Base-by-base conservation (phyloP, 1,140 invertebrate species). In the Homarus americanus region DNA sequence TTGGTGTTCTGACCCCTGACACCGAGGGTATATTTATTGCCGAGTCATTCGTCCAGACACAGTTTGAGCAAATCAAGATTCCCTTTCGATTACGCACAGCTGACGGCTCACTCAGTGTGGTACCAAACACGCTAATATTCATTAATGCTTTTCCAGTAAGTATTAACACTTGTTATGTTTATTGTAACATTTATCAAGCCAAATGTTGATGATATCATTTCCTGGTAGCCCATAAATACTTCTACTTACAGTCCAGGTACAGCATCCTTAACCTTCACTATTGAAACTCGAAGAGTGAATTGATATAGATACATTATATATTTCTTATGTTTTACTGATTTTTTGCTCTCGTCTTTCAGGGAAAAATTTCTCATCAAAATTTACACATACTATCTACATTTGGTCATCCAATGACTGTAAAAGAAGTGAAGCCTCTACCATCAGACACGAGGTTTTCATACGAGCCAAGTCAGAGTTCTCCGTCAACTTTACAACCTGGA, bases 61-160 rank as follows among this genome's bases (percentile, higher is more conserved):
- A 96, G 40, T 97, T 96, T 94, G 97, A 98, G 93, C 94, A 95
- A 90, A 94, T 97, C 20, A 95, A 94, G 2, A 94, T 96, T 40
- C 95, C 96, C 0, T 95, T 97, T 24, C 95, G 95, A 82, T 96
- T 96, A 94, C 91, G 88, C 10, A 93, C 93, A 9, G 93, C 91
- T 12, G 91, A 93, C 72, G 93, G 93, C 9, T 91, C 91, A 7
- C 92, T 93, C 20, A 92, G 82, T 28, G 91, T 93, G 69, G 87
- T 92, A 36, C 95, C 96, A 44, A 95, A 96, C 92, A 95, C 96
- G 92, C 93, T 98, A 24, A 94, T 96, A 73, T 97, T 98, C 94
- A 96, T 96, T 88, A 96, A 97, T 94, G 97, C 97, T 92, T 98
- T 97, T 95, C 97, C 97, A 53, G 97, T 97, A 95, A 79, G 75